Conservation (phyloP, 2,113 vertebrate species). For the Carlito syrichta region DNA sequence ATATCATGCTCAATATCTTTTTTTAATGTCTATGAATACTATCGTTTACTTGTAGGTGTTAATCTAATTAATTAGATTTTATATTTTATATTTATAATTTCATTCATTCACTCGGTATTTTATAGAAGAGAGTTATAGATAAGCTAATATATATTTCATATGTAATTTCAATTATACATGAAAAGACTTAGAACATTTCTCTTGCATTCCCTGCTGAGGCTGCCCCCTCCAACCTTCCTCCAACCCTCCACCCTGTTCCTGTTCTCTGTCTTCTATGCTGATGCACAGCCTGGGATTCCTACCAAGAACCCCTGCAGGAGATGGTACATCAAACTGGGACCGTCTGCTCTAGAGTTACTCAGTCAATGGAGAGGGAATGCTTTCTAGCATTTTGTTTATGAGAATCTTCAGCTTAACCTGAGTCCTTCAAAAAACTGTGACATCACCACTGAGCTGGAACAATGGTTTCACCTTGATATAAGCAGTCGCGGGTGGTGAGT, state of each 20-base stretch:
- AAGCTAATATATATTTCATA: too few species aligned
- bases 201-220: not conserved
- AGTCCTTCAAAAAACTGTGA: not conserved
- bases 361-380: too few species aligned
- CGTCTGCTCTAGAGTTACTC: not conserved
- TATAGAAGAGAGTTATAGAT: not conserved
- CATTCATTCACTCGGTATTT: not conserved
- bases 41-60: not conserved
- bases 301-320: rapidly evolving
- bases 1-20: not conserved
- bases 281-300: too few species aligned
- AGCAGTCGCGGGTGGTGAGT: not conserved
- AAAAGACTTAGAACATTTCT: too few species aligned
- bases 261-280: not conserved
- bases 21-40: not conserved
- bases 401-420: not conserved
- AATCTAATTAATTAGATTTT: not conserved
- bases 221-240: not conserved
- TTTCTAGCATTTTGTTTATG: not conserved
- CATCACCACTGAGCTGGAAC: not conserved
- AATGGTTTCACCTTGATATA: rapidly evolving
- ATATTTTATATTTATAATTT: not conserved
- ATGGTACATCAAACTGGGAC: not conserved
- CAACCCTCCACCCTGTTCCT: rapidly evolving
- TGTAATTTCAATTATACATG: too few species aligned